Base-by-base conservation (phyloP, 1,140 invertebrate species). In the Phocides pigmalion region DNA sequence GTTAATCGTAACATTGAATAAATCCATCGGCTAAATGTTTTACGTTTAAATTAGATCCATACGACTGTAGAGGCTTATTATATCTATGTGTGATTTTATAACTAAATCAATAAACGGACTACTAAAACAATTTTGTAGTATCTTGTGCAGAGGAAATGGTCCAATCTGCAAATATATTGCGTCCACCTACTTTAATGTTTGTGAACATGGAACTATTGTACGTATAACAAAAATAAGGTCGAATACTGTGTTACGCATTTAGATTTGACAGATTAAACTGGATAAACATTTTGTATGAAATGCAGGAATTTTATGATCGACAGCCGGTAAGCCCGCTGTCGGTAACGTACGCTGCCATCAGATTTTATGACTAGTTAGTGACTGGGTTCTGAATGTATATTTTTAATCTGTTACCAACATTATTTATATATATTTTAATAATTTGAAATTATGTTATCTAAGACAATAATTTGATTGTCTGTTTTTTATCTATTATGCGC, bases 41-140 rank as follows among this genome's bases (percentile, higher is more conserved):
- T 53, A 32, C 37, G 25, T 51, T 16, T 37, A 4, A 35, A 51
- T 37, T 51, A 15, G n/a, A n/a, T n/a, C n/a, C n/a, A n/a, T n/a
- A n/a, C n/a, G n/a, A n/a, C n/a, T n/a, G n/a, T n/a, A n/a, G n/a
- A n/a, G n/a, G n/a, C n/a, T n/a, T n/a, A n/a, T n/a, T n/a, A n/a
- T n/a, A n/a, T n/a, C n/a, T n/a, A n/a, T n/a, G n/a, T n/a, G n/a
- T n/a, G n/a, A n/a, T n/a, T n/a, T n/a, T n/a, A n/a, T n/a, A n/a
- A n/a, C n/a, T n/a, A n/a, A n/a, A n/a, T n/a, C n/a, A n/a, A n/a
- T n/a, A n/a, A n/a, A n/a, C n/a, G n/a, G n/a, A n/a, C n/a, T n/a
- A n/a, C n/a, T n/a, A n/a, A n/a, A n/a, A n/a, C n/a, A n/a, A n/a
- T n/a, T n/a, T n/a, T 37, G 49, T 35, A 39, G 12, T 22, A 25